Base-by-base conservation (phyloP, 2,113 vertebrate genomes). In the Amazona guildingii region DNA sequence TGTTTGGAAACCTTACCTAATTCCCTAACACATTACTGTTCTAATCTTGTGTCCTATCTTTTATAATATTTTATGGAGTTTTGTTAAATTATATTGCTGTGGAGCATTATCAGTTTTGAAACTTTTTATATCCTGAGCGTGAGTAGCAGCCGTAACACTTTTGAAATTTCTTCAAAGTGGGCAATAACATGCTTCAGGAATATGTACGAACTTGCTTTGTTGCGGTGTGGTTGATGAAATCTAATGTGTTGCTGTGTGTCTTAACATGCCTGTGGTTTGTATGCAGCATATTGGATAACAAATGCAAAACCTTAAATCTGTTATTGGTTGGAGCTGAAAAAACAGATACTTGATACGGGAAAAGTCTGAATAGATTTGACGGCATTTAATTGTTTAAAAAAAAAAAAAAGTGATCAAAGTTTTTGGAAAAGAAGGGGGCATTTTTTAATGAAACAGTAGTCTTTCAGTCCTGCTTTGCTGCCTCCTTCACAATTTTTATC, bases 221-320 rank as follows among this genome's bases (percentile, higher is more conserved):
- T 79, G 44, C 0, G 0, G 46, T 64, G 55, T 86, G 68, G 55
- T 2, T 88, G 73, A 46, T 48, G 88, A 86, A 95, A 88, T 74
- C 24, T 27, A 41, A 44, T 17, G n/a, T 86, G 29, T 64, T 86
- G 44, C 79, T 92, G 83, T 94, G 51, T 92, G 72, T 96, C 55
- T 51, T 74, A 86, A 93, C 88, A 86, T 83, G 93, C 61, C 55
- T 91, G 76, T 83, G 79, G 79, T 78, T 93, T 94, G 43, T 77
- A 51, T 68, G 76, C 73, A 83, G 51, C 29, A 9, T 31, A 25
- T 17, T 88, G 75, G 43, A 83, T 95, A 83, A 81, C 68, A 83
- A 74, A 78, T 78, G 68, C 72, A 81, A 83, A 94, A 76, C 33
- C 28, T 78, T 43, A 75, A 88, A 54, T 44, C n/a, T 63, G 70